phyloP scores from a whole-genome alignment of 2,888 invertebrate species.

The Acrobasis consociella region DNA sequence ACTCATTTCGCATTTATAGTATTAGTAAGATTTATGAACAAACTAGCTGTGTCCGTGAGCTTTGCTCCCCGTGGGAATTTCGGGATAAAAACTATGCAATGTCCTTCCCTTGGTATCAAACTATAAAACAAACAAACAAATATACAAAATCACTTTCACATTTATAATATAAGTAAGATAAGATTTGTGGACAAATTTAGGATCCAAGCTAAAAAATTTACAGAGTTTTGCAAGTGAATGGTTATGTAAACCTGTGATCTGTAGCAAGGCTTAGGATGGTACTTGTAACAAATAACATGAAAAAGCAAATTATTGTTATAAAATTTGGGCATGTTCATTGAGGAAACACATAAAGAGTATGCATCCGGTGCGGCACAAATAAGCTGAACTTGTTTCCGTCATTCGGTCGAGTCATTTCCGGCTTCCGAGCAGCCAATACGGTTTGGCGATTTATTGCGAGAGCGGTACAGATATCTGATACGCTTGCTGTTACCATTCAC shows the following conservation, averaged over 20 bases:
- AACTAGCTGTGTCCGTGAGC: too few species aligned
- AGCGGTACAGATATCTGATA: conserved; percentile 27
- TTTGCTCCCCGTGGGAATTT: too few species aligned
- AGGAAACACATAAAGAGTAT: conserved; percentile 46
- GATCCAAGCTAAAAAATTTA: background rate
- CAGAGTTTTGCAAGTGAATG: background rate
- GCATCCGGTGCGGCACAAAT: conserved; percentile 57
- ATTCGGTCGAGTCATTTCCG: conserved; percentile 61
- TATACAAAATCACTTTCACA: too few species aligned
- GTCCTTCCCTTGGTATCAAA: too few species aligned
- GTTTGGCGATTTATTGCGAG: conserved; percentile 45
- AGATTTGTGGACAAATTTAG: background rate
- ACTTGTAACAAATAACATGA: background rate
- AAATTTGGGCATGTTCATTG: conserved; percentile 38
- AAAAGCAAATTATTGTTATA: conserved; percentile 12
- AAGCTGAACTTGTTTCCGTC: conserved; percentile 61
- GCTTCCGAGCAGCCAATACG: conserved; percentile 49
- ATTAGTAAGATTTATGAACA: too few species aligned
- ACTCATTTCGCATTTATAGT: too few species aligned
- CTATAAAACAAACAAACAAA: too few species aligned
- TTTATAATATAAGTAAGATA: too few species aligned
- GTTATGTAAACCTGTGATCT: background rate
- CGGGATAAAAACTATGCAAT: too few species aligned
- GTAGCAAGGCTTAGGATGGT: background rate
- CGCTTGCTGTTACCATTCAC: conserved; percentile 16